Evolutionary conservation across 2,888 invertebrate genomes (phyloP).

Genomic region (Frankliniella intonsa): DNA sequence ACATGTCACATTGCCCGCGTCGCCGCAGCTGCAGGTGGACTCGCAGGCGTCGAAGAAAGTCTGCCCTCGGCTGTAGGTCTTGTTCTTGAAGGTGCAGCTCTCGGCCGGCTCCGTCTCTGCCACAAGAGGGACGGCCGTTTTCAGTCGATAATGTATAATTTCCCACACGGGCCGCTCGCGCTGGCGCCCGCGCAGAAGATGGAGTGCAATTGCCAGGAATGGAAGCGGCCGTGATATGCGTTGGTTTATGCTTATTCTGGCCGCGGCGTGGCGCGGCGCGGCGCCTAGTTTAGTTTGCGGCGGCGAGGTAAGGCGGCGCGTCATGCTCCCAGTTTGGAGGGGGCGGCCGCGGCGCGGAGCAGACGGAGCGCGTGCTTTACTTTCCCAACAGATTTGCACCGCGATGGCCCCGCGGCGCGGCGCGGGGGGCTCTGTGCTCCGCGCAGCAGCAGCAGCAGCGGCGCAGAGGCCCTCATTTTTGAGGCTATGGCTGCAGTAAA

Average conservation of each 20-base stretch:
- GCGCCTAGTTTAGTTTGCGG: neutral
- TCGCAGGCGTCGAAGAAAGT: constrained; percentile 76
- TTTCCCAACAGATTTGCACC: too few relatives aligned
- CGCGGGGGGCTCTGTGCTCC: neutral
- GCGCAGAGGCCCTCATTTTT: too few relatives aligned
- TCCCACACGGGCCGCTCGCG: too few relatives aligned
- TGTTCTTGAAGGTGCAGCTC: constrained; percentile 63
- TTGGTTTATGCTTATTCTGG: neutral
- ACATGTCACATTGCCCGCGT: constrained; percentile 67
- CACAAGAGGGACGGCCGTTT: neutral
- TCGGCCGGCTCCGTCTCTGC: constrained; percentile 46
- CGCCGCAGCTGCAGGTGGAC: constrained; percentile 70
- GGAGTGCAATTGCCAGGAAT: too few relatives aligned
- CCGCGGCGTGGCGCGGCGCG: neutral
- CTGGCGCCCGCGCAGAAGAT: too few relatives aligned
- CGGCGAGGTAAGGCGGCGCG: too few relatives aligned
- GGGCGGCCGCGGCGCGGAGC: neutral
- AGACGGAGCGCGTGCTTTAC: too few relatives aligned
- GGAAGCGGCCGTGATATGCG: too few relatives aligned
- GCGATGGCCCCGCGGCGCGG: too few relatives aligned
- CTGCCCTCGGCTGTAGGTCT: constrained; percentile 66
- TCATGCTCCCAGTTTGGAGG: too few relatives aligned
- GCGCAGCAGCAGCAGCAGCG: too few relatives aligned
- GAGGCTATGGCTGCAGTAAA: neutral
- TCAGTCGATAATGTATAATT: too few relatives aligned